Percentiles rank a stretch among this genome's conserved stretches.
Evolutionary conservation across 2,888 invertebrate species (phyloP).

Genomic region (Brachyopa scutellaris): DNA sequence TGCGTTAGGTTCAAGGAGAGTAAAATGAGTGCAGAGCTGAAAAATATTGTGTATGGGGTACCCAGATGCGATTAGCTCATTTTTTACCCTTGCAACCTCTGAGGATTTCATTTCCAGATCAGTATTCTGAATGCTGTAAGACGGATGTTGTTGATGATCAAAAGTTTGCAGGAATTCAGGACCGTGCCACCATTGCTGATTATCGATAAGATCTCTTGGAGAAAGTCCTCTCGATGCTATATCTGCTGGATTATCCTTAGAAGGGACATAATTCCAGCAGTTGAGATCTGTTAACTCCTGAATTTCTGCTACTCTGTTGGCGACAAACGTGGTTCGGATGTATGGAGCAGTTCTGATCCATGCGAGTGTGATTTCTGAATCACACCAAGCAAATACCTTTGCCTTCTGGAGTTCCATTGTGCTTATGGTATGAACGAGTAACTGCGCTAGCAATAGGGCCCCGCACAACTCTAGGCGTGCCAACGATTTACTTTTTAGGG

Average conservation of each 20-base stretch:
- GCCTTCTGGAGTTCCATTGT: not conserved
- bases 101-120: conserved; percentile 4
- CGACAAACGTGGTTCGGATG: conserved; percentile 62
- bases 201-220: conserved; percentile 48
- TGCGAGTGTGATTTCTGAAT: conserved; percentile 33
- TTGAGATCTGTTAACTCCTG: conserved; percentile 42
- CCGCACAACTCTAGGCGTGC: conserved; percentile 72
- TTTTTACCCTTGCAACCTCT: conserved; percentile 3
- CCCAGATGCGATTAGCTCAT: conserved; percentile 21
- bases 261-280: conserved; percentile 72
- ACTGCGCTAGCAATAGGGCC: conserved; percentile 33
- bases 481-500: conserved; percentile 26
- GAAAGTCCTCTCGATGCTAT: conserved; percentile 68
- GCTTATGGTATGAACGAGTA: not conserved
- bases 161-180: conserved; percentile 56
- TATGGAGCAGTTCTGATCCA: conserved; percentile 60
- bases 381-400: conserved; percentile 16
- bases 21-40: conserved; percentile 39
- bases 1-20: not conserved
- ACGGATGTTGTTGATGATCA: not conserved
- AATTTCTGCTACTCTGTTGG: conserved; percentile 73
- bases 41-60: conserved; percentile 27
- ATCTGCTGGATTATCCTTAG: conserved; percentile 73
- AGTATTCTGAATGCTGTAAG: not conserved
- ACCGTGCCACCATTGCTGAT: conserved; percentile 73